These are phyloP conservation scores for Lepidonotus clava DNA, from an alignment of 2,888 invertebrate species.

Conservation along the genomic window DNA sequence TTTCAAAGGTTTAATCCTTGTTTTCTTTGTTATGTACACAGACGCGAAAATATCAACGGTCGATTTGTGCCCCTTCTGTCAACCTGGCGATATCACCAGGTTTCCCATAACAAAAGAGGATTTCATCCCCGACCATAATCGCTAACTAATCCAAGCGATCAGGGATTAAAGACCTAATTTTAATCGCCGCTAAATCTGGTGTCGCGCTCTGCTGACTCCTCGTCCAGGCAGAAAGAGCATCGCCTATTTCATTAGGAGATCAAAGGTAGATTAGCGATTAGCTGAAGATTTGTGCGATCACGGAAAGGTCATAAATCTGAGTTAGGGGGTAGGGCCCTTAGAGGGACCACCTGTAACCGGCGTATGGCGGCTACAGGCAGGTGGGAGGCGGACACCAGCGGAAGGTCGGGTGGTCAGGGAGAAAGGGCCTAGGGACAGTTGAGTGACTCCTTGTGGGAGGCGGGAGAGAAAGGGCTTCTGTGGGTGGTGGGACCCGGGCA, in stretches of 20 bases:
- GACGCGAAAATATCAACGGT: too few species aligned
- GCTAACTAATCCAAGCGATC: constrained; percentile 16
- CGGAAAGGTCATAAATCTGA: constrained; percentile 5
- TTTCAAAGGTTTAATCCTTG: too few species aligned
- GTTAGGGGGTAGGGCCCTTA: not conserved
- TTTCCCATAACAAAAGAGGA: too few species aligned
- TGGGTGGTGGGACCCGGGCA: too few species aligned
- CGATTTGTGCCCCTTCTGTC: too few species aligned
- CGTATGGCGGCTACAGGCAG: not conserved
- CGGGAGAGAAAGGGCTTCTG: too few species aligned
- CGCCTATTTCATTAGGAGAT: not conserved
- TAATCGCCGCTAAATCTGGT: not conserved
- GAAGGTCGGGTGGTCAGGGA: not conserved
- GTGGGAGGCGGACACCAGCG: constrained; percentile 6
- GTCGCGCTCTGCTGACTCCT: constrained; percentile 9
- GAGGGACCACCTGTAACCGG: constrained; percentile 22
- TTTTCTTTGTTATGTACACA: too few species aligned
- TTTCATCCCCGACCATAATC: not conserved
- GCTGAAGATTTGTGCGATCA: too few species aligned
- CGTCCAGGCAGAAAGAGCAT: not conserved
- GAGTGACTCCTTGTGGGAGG: too few species aligned
- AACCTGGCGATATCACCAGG: too few species aligned
- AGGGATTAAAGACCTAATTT: constrained; percentile 19
- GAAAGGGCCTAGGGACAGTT: not conserved
- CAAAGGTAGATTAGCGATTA: not conserved